Evolutionary conservation across 2,888 invertebrate species (phyloP), one percentile per base, ranked within the genome.

Genomic region (Drosophila stalkeri): DNA sequence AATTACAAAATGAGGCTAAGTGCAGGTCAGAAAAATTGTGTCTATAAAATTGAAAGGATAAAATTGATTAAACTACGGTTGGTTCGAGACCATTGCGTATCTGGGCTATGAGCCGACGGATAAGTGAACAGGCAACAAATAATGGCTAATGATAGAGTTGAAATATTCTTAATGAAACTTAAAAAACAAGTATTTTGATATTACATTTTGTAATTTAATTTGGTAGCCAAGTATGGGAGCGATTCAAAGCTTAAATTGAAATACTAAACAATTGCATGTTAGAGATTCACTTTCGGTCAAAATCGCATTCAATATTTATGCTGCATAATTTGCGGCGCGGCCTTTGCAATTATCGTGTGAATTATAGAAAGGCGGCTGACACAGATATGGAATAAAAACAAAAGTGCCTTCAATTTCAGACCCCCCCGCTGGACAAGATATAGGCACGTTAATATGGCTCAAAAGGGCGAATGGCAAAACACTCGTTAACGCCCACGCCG

Each of bases 401-500:
- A 71, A 71, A 62, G 43, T 66, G 56, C n/a, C 55, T 43, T 52
- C 27, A 65, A 51, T 56, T 72, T 56, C 54, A 49, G 2, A 27
- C 27, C 20, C 18, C 20, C 18, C 20, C 43, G 47, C 52, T 76
- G 49, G 76, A 31, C 33, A 51, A 65, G 55, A 59, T 16, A 23
- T 37, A 2, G 8, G 16, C 31, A 51, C 66, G 72, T 75, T 88
- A 85, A 85, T 83, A 77, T 88, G 71, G 52, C 57, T 23, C 56
- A 77, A 82, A 80, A 80, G 74, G 68, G 66, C 86, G 78, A 88
- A 72, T 74, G 62, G 64, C 77, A 44, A 54, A 64, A 60, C 33
- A 56, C 61, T 82, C 66, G 75, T 82, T 85, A 77, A 69, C 84
- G 65, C 88, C 85, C 80, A 87, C 82, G 76, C 82, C 56, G 31